phyloP scores from a whole-genome alignment of 2,113 vertebrate genomes.

The Gopherus flavomarginatus region DNA sequence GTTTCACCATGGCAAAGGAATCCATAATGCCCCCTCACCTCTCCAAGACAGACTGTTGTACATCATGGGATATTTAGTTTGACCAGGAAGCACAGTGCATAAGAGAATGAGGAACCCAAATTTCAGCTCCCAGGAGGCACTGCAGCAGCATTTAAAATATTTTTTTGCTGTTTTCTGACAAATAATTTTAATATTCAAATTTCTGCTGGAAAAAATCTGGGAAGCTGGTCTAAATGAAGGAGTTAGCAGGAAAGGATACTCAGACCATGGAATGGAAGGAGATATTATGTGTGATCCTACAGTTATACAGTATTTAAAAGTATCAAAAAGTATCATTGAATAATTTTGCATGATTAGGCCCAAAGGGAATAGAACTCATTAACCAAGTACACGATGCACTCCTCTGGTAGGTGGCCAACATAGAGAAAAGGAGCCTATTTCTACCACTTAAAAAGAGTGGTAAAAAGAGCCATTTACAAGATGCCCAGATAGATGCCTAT shows the following conservation, averaged over 20 bases:
- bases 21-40: no score
- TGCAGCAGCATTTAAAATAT: not conserved
- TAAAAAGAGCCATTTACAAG: no score
- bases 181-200: not conserved
- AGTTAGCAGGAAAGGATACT: not conserved
- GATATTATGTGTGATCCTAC: not conserved
- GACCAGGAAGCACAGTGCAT: not conserved
- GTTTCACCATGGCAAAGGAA: no score
- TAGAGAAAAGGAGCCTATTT: no score
- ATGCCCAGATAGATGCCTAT: no score
- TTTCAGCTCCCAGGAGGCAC: not conserved
- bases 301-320: not conserved
- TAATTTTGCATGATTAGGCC: no score
- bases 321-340: not conserved
- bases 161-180: not conserved
- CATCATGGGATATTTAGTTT: not conserved
- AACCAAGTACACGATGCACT: no score
- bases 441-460: not conserved
- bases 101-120: not conserved
- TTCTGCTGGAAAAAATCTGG: not conserved
- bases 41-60: not conserved
- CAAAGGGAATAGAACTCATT: no score
- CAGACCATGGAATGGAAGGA: not conserved
- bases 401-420: no score
- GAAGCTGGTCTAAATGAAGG: accelerated